Evolutionary conservation across 1,140 invertebrate genomes (phyloP).

Genomic region (Drosophila saltans): DNA sequence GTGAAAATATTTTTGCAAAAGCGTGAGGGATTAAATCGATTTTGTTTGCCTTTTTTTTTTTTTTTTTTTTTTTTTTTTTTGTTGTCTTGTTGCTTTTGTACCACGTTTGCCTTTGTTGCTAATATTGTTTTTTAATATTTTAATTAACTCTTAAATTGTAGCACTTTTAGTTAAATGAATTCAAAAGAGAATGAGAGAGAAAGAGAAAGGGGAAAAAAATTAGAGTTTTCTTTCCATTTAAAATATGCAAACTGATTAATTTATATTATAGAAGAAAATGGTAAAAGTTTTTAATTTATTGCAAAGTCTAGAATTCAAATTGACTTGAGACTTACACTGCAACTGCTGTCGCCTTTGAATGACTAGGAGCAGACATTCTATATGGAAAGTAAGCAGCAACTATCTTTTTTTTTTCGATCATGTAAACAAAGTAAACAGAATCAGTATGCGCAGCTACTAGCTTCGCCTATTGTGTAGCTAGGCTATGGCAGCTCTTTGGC

Average conservation of each 20-base stretch:
- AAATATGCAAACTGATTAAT: conserved; percentile 10
- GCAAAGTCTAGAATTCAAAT: no score
- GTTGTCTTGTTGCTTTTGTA: conserved; percentile 23
- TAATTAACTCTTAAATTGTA: conserved; percentile 69
- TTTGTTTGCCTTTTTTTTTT: conserved; percentile 33
- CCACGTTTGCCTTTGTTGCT: conserved; percentile 7
- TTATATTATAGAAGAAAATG: not conserved
- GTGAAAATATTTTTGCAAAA: conserved; percentile 65
- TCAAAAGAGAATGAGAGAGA: conserved; percentile 1
- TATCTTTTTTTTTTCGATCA: no score
- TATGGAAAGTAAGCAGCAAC: no score
- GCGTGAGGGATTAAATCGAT: conserved; percentile 50
- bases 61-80: conserved; percentile 6
- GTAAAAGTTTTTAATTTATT: no score
- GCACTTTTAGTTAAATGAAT: conserved; percentile 27
- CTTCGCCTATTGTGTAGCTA: no score
- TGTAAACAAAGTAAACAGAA: no score
- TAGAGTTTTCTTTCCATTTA: conserved; percentile 13
- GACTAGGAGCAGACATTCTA: no score
- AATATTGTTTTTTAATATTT: conserved; percentile 62
- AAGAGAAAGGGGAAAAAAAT: no score
- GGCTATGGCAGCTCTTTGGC: no score
- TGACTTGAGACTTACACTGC: no score
- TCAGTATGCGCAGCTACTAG: no score
- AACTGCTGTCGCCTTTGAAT: no score